Evolutionary conservation across 2,888 invertebrate genomes (phyloP).

Genomic region (Unio pictorum): DNA sequence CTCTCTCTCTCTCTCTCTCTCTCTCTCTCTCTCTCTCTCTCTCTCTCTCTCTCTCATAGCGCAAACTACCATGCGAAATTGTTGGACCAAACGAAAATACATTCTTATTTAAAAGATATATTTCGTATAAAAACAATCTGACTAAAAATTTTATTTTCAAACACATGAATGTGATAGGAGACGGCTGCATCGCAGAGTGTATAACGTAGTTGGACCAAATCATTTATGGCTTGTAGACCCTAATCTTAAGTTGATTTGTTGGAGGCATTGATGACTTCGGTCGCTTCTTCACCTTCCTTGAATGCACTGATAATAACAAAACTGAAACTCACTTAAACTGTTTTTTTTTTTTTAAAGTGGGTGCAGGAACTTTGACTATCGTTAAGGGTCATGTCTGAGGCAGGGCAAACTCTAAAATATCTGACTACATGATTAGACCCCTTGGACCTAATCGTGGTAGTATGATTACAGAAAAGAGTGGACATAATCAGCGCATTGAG

Average conservation of each 20-base stretch:
- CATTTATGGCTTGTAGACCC: constrained; percentile 28
- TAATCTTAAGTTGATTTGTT: constrained; percentile 27
- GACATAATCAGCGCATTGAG: constrained; percentile 1
- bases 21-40: too few relatives aligned
- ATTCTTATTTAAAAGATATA: too few relatives aligned
- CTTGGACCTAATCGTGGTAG: constrained; percentile 6
- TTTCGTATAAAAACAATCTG: too few relatives aligned
- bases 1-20: too few relatives aligned
- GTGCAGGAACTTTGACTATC: constrained; percentile 2
- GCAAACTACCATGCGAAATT: too few relatives aligned
- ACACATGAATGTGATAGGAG: not conserved
- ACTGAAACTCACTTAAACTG: constrained; percentile 15
- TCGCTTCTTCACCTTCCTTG: constrained; percentile 12
- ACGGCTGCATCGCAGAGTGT: constrained; percentile 1
- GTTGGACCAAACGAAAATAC: too few relatives aligned
- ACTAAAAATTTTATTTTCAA: too few relatives aligned
- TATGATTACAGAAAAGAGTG: constrained; percentile 23
- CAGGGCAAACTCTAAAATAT: constrained; percentile 14
- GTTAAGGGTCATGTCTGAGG: constrained; percentile 11
- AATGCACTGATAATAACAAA: constrained; percentile 24
- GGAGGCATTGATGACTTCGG: constrained; percentile 32
- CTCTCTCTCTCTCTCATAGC: too few relatives aligned
- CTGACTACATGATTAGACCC: constrained; percentile 18
- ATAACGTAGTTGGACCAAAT: constrained; percentile 7
- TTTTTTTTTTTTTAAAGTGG: constrained; percentile 6